Percentiles rank a stretch among this genome's conserved stretches.
These are phyloP conservation scores for Chascanopsetta lugubris DNA, from an alignment of 2,113 vertebrate genomes.

Conservation along the genomic window DNA sequence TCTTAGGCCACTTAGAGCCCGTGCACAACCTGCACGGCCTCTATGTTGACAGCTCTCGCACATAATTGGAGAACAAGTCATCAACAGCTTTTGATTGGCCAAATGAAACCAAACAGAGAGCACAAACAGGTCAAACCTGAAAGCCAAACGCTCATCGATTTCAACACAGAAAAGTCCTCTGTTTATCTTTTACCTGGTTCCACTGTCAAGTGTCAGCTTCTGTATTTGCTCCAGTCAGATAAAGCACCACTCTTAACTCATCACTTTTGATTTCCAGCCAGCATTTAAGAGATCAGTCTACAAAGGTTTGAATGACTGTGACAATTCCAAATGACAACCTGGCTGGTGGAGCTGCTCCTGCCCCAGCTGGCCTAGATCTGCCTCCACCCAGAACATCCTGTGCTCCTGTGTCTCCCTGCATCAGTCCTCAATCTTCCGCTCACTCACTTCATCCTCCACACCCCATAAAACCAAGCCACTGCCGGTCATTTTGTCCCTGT, in stretches of 20 bases:
- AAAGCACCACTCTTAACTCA: background rate
- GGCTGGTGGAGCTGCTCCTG: background rate
- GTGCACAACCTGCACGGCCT: no score
- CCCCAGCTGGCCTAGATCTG: conserved; percentile 35
- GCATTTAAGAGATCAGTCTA: background rate
- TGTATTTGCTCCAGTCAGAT: conserved; percentile 4
- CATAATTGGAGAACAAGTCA: background rate
- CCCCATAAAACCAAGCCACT: background rate
- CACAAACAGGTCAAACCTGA: background rate
- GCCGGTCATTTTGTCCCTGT: background rate
- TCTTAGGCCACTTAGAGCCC: no score
- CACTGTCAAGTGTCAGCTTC: background rate
- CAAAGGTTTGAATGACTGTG: conserved; percentile 8
- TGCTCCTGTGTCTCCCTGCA: conserved; percentile 3
- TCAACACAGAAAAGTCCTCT: background rate
- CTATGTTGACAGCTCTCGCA: background rate
- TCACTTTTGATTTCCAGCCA: conserved; percentile 2
- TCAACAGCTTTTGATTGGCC: no score
- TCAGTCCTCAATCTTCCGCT: background rate
- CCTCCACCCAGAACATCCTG: conserved; percentile 42
- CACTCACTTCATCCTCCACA: conserved; percentile 1
- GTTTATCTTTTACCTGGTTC: background rate
- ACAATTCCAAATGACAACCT: conserved; percentile 1
- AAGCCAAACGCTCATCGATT: background rate
- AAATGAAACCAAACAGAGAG: background rate